phyloP scores from a whole-genome alignment of 2,113 vertebrate genomes.

The Rhizomys pruinosus region DNA sequence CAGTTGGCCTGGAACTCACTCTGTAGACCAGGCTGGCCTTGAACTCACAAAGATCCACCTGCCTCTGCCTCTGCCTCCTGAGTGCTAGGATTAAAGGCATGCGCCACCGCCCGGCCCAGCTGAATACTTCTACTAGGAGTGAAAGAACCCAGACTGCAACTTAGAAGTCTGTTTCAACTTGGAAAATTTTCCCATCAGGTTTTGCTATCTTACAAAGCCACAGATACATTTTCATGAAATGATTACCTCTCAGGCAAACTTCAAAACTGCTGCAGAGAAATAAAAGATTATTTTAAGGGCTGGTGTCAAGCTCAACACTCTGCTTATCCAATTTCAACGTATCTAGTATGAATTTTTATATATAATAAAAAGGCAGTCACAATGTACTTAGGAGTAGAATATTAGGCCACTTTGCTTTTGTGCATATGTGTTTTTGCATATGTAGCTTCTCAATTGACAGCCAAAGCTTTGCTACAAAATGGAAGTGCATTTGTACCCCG shows the following conservation, averaged over 20 bases:
- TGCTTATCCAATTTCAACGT: background rate
- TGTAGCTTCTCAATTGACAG: constrained; percentile 8
- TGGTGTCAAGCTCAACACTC: background rate
- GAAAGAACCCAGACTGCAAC: background rate
- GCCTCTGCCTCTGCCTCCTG: too few relatives aligned
- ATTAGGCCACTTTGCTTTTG: background rate
- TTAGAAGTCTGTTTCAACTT: background rate
- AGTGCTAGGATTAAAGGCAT: too few relatives aligned
- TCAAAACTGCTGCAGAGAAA: constrained; percentile 6
- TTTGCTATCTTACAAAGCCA: constrained; percentile 2
- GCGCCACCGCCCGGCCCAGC: too few relatives aligned
- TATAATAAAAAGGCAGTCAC: constrained; percentile 10
- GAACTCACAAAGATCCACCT: too few relatives aligned
- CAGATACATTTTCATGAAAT: constrained; percentile 18
- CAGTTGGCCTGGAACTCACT: too few relatives aligned
- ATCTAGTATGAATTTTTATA: constrained; percentile 28
- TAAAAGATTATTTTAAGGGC: background rate
- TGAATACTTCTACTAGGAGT: background rate
- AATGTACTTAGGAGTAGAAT: background rate
- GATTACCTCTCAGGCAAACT: background rate
- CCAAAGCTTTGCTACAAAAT: constrained; percentile 37
- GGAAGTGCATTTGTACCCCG: background rate
- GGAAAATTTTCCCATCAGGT: background rate
- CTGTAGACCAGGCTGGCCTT: too few relatives aligned
- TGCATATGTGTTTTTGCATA: background rate